Percentiles rank a stretch among this genome's conserved stretches.
phyloP scores from a whole-genome alignment of 2,888 invertebrate species.

The Melinaea marsaeus region DNA sequence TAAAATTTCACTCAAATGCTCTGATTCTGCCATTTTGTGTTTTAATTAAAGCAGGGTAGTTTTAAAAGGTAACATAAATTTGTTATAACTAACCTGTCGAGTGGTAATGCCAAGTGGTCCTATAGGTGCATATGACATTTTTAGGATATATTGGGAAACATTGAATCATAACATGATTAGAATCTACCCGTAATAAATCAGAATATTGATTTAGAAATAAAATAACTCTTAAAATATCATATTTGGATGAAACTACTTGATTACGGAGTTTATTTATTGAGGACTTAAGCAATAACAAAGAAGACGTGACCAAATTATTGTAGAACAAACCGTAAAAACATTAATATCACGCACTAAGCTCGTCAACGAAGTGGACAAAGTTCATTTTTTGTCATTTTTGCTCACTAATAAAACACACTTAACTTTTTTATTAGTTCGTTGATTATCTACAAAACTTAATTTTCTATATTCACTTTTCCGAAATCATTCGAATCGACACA shows the following conservation, averaged over 20 bases:
- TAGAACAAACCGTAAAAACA: conserved; percentile 65
- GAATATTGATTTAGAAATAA: too few relatives aligned
- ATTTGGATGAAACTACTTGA: not conserved
- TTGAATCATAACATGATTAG: too few relatives aligned
- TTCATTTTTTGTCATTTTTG: conserved; percentile 19
- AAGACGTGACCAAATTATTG: conserved; percentile 57
- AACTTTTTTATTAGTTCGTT: conserved; percentile 7
- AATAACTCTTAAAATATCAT: too few relatives aligned
- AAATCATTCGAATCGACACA: conserved; percentile 24
- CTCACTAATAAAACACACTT: conserved; percentile 16
- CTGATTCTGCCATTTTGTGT: not conserved
- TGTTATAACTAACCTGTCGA: not conserved
- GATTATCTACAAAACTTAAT: conserved; percentile 1
- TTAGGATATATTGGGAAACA: not conserved
- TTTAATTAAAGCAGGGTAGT: not conserved
- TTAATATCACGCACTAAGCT: conserved; percentile 48
- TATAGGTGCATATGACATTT: not conserved
- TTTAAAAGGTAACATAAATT: not conserved
- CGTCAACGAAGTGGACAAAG: conserved; percentile 13
- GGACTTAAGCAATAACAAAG: conserved; percentile 31
- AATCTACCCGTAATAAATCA: too few relatives aligned
- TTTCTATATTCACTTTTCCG: conserved; percentile 13
- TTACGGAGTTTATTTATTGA: not conserved
- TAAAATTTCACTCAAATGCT: not conserved
- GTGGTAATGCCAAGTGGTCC: not conserved